Evolutionary conservation across 2,888 invertebrate genomes (phyloP).

Genomic region (Dynastes hyllus): DNA sequence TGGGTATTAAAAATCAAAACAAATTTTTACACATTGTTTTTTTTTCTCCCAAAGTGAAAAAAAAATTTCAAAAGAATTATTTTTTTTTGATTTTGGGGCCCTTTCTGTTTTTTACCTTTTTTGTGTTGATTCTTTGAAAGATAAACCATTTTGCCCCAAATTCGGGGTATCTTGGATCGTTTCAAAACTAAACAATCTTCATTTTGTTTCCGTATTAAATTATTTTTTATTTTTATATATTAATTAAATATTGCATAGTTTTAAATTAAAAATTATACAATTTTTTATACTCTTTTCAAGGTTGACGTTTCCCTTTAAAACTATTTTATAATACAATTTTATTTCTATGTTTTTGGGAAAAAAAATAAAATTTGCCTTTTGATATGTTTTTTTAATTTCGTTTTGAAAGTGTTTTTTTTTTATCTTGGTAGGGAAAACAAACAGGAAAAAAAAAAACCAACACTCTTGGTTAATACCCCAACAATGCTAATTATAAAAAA

Average conservation of each 20-base stretch:
- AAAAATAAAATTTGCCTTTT: not conserved
- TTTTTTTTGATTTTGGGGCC: too few relatives aligned
- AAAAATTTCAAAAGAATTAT: too few relatives aligned
- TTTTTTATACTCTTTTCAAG: slow-evolving; percentile 5
- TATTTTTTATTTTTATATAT: slow-evolving; percentile 2
- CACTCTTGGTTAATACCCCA: too few relatives aligned
- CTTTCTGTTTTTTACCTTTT: slow-evolving; percentile 43
- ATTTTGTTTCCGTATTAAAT: not conserved
- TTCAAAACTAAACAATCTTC: slow-evolving; percentile 45
- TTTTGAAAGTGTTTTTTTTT: too few relatives aligned
- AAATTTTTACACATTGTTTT: too few relatives aligned
- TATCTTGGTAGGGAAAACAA: too few relatives aligned
- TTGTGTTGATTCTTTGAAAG: slow-evolving; percentile 44
- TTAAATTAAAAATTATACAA: not conserved
- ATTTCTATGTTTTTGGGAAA: not conserved
- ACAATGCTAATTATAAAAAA: too few relatives aligned
- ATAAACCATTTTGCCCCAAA: slow-evolving; percentile 66
- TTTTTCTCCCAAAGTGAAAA: too few relatives aligned
- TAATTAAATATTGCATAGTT: not conserved
- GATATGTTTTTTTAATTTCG: not conserved
- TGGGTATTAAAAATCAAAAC: too few relatives aligned
- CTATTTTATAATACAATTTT: not conserved
- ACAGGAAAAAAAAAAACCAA: too few relatives aligned
- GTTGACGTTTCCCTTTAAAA: not conserved
- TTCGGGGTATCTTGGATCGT: slow-evolving; percentile 71